These are phyloP conservation scores for Pseudochaenichthys georgianus DNA, from an alignment of 2,797 vertebrate species.

Conservation along the genomic window DNA sequence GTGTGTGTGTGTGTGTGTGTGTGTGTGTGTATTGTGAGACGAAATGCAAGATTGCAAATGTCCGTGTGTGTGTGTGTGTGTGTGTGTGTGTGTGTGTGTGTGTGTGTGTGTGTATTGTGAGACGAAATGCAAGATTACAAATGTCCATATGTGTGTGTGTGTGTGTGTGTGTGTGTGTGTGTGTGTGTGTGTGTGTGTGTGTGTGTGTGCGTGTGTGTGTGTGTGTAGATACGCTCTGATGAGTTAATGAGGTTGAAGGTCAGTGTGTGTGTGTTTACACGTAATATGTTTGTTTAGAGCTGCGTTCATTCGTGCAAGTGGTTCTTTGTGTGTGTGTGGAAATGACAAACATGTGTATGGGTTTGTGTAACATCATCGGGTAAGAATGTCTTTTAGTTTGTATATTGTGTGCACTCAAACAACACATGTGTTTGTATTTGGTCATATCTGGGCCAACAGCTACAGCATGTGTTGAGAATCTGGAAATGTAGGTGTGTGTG, in stretches of 20 bases:
- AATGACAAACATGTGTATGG: neutral
- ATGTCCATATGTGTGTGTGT: slow-evolving; percentile 6
- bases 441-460: slow-evolving; percentile 29
- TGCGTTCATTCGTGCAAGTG: neutral
- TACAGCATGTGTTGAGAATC: slow-evolving; percentile 22
- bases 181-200: no score
- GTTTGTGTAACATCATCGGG: neutral
- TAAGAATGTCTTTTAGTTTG: neutral
- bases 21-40: slow-evolving; percentile 34
- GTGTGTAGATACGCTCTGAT: slow-evolving; percentile 10
- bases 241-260: slow-evolving; percentile 15
- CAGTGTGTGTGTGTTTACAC: slow-evolving; percentile 2
- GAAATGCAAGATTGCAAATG: slow-evolving; percentile 5
- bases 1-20: no score
- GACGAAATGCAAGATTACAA: slow-evolving; percentile 11
- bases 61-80: slow-evolving; percentile 5
- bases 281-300: slow-evolving; percentile 10
- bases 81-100: neutral
- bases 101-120: slow-evolving; percentile 25
- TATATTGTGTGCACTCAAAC: slow-evolving; percentile 7
- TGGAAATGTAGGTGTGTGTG: slow-evolving; percentile 5
- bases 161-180: slow-evolving; percentile 36
- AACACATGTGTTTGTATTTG: slow-evolving; percentile 42
- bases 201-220: neutral
- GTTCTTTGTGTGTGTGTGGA: slow-evolving; percentile 5